A percentile compares a stretch with the other conserved stretches of the same genome.
Evolutionary conservation across 2,797 vertebrate species (phyloP).

Genomic region (Acanthornis magna): DNA sequence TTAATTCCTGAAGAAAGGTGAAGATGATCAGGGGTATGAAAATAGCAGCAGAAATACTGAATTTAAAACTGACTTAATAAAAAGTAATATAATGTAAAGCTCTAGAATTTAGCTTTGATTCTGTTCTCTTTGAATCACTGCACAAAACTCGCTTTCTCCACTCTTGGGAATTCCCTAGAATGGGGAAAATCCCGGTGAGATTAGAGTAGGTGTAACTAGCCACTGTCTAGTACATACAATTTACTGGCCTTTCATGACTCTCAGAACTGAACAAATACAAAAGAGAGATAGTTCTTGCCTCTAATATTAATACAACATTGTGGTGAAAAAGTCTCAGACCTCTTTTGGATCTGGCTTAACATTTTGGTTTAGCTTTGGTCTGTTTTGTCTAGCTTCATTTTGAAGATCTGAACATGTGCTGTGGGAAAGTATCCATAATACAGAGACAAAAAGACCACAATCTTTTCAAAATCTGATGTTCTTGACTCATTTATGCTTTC

Average conservation of each 20-base stretch:
- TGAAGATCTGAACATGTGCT: neutral
- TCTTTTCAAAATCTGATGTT: neutral
- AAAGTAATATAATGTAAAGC: neutral
- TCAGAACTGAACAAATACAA: conserved; percentile 17
- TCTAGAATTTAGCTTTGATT: neutral
- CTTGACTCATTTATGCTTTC: neutral
- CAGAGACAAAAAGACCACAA: neutral
- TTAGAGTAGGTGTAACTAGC: conserved; percentile 30
- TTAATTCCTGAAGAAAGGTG: neutral
- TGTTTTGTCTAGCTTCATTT: conserved; percentile 35
- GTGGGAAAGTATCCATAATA: neutral
- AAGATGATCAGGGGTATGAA: neutral
- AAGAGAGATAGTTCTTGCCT: neutral
- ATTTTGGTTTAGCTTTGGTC: conserved; percentile 24
- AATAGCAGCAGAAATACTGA: neutral
- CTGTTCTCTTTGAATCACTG: neutral
- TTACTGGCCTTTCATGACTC: conserved; percentile 10
- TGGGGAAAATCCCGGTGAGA: conserved; percentile 14
- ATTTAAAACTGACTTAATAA: neutral
- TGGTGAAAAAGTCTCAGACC: neutral
- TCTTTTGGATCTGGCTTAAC: neutral
- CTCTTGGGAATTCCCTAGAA: conserved; percentile 24
- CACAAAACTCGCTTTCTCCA: neutral
- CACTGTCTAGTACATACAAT: neutral
- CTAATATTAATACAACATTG: conserved; percentile 5